Evolutionary conservation across 2,113 vertebrate species (phyloP).

Genomic region (Pseudorhombus dupliciocellatus): DNA sequence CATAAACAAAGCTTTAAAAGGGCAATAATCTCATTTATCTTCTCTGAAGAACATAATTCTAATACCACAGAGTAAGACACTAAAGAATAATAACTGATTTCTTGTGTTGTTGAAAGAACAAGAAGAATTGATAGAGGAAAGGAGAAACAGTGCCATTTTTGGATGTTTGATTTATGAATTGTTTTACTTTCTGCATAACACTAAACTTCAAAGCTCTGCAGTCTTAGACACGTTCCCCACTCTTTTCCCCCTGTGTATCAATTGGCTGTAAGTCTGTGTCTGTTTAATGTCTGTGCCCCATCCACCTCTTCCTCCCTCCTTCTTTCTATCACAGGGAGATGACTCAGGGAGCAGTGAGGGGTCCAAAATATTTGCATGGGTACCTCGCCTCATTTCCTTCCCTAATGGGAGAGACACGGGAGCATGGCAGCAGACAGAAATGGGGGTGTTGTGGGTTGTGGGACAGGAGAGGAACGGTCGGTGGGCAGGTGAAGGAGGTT

Average conservation of each 20-base stretch:
- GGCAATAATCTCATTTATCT: slow-evolving; percentile 1
- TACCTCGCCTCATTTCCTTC: slow-evolving; percentile 70
- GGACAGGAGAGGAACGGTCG: slow-evolving; percentile 21
- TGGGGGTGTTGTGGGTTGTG: slow-evolving; percentile 23
- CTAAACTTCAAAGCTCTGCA: slow-evolving; percentile 28
- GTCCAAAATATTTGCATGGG: slow-evolving; percentile 62
- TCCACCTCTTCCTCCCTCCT: slow-evolving; percentile 24
- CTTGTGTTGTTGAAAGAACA: slow-evolving; percentile 13
- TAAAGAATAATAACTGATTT: slow-evolving; percentile 31
- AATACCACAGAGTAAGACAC: background rate
- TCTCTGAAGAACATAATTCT: slow-evolving; percentile 15
- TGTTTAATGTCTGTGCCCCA: slow-evolving; percentile 22
- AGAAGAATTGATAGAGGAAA: slow-evolving; percentile 17
- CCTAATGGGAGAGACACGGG: slow-evolving; percentile 63
- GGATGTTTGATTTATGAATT: slow-evolving; percentile 33
- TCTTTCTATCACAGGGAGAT: slow-evolving; percentile 57
- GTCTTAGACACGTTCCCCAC: background rate
- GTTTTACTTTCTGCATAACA: slow-evolving; percentile 29
- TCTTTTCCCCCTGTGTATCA: slow-evolving; percentile 20
- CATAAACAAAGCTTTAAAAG: background rate
- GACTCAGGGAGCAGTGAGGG: slow-evolving; percentile 63
- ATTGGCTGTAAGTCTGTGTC: slow-evolving; percentile 16
- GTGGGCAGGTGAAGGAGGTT: slow-evolving; percentile 18
- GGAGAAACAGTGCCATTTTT: slow-evolving; percentile 32
- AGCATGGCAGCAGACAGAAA: slow-evolving; percentile 41